Evolutionary conservation across 2,797 vertebrate species (phyloP).

Genomic region (Tympanoctomys barrerae): DNA sequence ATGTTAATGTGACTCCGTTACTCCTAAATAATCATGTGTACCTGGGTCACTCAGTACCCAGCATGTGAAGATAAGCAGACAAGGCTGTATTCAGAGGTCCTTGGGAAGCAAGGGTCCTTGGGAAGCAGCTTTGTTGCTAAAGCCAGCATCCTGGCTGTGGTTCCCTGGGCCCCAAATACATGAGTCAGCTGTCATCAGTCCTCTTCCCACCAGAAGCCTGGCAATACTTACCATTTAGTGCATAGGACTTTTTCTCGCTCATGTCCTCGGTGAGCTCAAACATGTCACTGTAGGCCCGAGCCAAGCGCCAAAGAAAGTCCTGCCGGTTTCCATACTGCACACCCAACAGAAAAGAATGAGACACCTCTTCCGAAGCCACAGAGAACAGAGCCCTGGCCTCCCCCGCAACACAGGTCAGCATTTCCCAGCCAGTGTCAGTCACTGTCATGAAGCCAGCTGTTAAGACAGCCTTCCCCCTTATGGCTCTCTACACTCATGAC

Average conservation of each 20-base stretch:
- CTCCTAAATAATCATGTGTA: neutral
- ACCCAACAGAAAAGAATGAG: constrained; percentile 27
- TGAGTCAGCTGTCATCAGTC: neutral
- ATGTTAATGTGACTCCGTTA: neutral
- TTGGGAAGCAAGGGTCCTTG: neutral
- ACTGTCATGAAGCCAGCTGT: neutral
- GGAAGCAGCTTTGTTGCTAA: neutral
- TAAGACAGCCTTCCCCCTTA: neutral
- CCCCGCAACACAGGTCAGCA: neutral
- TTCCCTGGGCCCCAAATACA: neutral
- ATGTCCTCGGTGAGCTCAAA: constrained; percentile 88
- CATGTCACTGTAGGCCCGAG: constrained; percentile 94
- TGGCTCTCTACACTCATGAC: neutral
- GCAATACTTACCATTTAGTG: constrained; percentile 85
- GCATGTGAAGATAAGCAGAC: neutral
- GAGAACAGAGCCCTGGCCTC: neutral
- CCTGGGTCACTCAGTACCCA: neutral
- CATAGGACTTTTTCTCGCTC: constrained; percentile 91
- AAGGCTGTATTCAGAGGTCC: neutral
- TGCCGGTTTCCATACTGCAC: constrained; percentile 90
- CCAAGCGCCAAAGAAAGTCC: constrained; percentile 96
- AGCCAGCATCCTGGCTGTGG: neutral
- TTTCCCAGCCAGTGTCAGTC: neutral
- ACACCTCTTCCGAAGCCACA: neutral
- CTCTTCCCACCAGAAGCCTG: neutral